These are phyloP conservation scores for Paedocypris sp. DNA, from an alignment of 2,113 vertebrate species.

Conservation along the genomic window DNA sequence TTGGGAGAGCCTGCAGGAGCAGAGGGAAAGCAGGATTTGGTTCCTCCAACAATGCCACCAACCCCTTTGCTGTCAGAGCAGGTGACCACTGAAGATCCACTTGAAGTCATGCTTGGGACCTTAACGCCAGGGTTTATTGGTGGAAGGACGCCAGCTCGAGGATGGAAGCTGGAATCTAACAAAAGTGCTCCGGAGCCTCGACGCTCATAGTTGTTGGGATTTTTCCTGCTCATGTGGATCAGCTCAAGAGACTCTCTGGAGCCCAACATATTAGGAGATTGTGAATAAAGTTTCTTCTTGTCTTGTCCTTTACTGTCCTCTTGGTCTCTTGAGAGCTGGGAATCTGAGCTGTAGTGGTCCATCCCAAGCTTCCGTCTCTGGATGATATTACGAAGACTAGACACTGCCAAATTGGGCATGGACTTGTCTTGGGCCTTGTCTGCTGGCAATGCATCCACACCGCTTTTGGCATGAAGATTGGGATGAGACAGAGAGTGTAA, in stretches of 20 bases:
- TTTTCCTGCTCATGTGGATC: conserved; percentile 46
- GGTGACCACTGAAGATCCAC: conserved; percentile 24
- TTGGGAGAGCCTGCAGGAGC: conserved; percentile 67
- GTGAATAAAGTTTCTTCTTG: conserved; percentile 60
- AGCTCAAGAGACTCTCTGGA: conserved; percentile 59
- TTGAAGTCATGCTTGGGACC: conserved; percentile 42
- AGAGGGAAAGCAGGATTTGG: conserved; percentile 58
- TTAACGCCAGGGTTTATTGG: conserved; percentile 62
- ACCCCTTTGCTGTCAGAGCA: conserved; percentile 39
- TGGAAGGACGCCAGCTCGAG: conserved; percentile 70
- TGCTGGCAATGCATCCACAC: conserved; percentile 37
- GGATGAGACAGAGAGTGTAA: conserved; percentile 54
- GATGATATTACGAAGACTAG: conserved; percentile 68
- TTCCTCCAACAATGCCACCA: conserved; percentile 51
- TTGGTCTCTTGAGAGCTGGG: conserved; percentile 58
- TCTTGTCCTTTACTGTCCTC: conserved; percentile 55
- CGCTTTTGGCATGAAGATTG: conserved; percentile 57
- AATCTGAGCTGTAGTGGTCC: conserved; percentile 78
- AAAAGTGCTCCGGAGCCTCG: conserved; percentile 60
- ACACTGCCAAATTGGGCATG: conserved; percentile 57
- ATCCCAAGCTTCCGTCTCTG: conserved; percentile 66
- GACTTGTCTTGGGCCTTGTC: conserved; percentile 51
- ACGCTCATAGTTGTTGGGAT: conserved; percentile 56
- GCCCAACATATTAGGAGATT: conserved; percentile 54
- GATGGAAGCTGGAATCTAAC: conserved; percentile 54